Evolutionary conservation across 2,888 invertebrate species (phyloP).

Genomic region (Drosophila affinis): DNA sequence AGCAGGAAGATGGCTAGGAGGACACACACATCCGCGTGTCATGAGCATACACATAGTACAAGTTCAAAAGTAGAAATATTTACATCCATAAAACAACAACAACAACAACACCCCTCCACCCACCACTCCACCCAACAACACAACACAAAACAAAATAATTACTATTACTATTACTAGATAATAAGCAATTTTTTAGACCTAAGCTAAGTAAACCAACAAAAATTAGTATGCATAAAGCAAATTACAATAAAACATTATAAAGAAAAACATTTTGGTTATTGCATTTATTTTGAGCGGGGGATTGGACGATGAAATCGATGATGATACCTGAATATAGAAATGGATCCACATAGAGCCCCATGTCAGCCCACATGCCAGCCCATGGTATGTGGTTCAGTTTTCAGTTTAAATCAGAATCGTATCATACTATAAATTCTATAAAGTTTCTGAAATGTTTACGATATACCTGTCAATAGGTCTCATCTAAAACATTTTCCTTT

Average conservation of each 20-base stretch:
- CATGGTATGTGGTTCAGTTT: too few relatives aligned
- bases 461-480: neutral
- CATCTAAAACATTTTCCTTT: neutral
- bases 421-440: neutral
- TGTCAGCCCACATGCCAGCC: neutral
- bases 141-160: slow-evolving; percentile 12
- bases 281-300: neutral
- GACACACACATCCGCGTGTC: slow-evolving; percentile 60
- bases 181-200: slow-evolving; percentile 40
- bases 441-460: neutral
- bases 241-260: slow-evolving; percentile 24
- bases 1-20: neutral
- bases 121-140: slow-evolving; percentile 17
- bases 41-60: slow-evolving; percentile 81
- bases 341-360: neutral
- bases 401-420: neutral
- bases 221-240: slow-evolving; percentile 15
- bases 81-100: slow-evolving; percentile 38
- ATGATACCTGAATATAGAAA: neutral
- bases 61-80: slow-evolving; percentile 73
- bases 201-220: slow-evolving; percentile 18
- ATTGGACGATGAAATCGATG: too few relatives aligned
- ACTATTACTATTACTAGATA: neutral
- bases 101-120: slow-evolving; percentile 10
- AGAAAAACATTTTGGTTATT: slow-evolving; percentile 5